Percentiles rank a stretch among this genome's conserved stretches.
Conservation (phyloP, 2,797 vertebrate species). For the Graptemys geographica region DNA sequence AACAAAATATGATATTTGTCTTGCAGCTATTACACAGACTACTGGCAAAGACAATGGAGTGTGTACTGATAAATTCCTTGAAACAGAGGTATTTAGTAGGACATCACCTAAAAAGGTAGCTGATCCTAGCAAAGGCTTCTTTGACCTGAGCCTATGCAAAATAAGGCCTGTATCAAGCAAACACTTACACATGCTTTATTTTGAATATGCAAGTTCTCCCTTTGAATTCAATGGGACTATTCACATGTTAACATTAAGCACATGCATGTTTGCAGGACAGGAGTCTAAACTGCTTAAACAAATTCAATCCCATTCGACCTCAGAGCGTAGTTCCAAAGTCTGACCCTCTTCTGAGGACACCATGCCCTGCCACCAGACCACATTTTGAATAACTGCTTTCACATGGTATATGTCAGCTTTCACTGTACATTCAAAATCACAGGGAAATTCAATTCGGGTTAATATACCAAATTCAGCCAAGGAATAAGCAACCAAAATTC, state of each 20-base stretch:
- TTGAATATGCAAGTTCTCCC: neutral
- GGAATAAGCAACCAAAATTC: rapidly evolving
- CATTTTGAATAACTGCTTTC: neutral
- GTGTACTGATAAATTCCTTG: slow-evolving; percentile 8
- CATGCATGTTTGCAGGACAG: neutral
- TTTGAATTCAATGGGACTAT: neutral
- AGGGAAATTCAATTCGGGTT: neutral
- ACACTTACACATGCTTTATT: neutral
- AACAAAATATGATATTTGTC: neutral
- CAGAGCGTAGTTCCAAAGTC: neutral
- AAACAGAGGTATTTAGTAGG: neutral
- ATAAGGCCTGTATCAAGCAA: neutral
- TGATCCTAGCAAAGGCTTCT: neutral
- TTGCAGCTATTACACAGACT: neutral
- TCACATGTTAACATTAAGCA: neutral
- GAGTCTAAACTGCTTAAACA: neutral
- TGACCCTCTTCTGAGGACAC: neutral
- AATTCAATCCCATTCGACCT: neutral
- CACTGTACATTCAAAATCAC: neutral
- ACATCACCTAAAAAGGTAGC: neutral
- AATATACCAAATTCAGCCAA: neutral
- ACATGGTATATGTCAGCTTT: neutral
- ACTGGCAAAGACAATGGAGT: neutral
- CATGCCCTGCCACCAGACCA: no score
- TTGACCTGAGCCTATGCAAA: no score